Conservation (phyloP, 1,140 invertebrate species). For the Drosophila lowei region DNA sequence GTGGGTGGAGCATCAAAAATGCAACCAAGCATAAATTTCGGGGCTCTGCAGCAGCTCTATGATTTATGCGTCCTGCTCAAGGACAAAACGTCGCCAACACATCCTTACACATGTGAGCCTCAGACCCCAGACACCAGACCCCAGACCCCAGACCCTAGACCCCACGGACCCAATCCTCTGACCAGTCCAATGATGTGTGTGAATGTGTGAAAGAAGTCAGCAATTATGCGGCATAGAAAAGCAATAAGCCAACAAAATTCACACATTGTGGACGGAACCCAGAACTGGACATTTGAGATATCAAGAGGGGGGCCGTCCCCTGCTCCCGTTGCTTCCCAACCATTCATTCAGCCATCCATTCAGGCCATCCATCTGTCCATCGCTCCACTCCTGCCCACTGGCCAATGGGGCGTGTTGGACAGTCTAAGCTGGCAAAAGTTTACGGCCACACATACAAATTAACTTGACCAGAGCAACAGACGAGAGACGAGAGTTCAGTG, state of each 20-base stretch:
- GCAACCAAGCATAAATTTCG: conserved; percentile 73
- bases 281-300: conserved; percentile 76
- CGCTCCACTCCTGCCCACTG: conserved; percentile 23
- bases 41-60: conserved; percentile 44
- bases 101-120: conserved; percentile 5
- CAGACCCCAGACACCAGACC: no score
- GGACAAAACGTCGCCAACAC: conserved; percentile 59
- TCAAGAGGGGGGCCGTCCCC: conserved; percentile 23
- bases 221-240: conserved; percentile 80
- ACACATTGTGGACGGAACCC: conserved; percentile 66
- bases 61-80: conserved; percentile 72
- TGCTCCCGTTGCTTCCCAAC: neutral
- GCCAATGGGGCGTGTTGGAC: conserved; percentile 66
- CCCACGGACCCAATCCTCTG: neutral
- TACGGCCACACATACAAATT: conserved; percentile 80
- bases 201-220: conserved; percentile 72
- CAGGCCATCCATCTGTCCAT: conserved; percentile 13
- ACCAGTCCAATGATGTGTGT: conserved; percentile 58
- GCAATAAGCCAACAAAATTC: conserved; percentile 80
- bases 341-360: conserved; percentile 20
- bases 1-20: conserved; percentile 49
- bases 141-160: no score
- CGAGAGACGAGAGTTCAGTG: conserved; percentile 38
- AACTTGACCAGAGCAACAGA: conserved; percentile 73
- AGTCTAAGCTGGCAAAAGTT: conserved; percentile 79